Base-by-base conservation (phyloP, 2,888 invertebrate species). In the Ctenicera cuprea region DNA sequence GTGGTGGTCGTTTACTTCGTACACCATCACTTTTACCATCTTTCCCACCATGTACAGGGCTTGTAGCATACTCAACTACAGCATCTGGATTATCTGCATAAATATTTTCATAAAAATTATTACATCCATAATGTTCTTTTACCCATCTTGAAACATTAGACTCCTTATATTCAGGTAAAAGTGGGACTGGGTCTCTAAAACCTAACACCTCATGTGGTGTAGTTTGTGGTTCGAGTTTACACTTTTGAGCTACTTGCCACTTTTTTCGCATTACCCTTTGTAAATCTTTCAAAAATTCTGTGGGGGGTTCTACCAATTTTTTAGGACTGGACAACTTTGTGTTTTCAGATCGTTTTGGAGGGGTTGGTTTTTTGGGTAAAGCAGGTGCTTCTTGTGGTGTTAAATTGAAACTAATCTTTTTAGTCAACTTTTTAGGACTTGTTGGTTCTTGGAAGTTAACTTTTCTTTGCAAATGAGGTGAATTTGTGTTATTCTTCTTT, bases 211-310 rank as follows among this genome's bases (percentile, higher is more conserved):
- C 96, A 83, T 96, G 96, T 0, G 97, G 96, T 43, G 95, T 95
- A 0, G 95, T 95, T n/a, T 94, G 92, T 12, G 93, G 92, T 85
- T 97, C 96, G 22, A 94, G 87, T 86, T 96, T 95, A 83, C 97
- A 96, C 84, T 97, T 97, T 83, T 97, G 96, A 2, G 97, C 96
- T 0, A 97, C 96, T 83, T 96, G 95, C 95, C 95, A 95, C 83
- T 97, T 97, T 83, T 96, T 96, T 78, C 95, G 91, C 95, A 97
- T 97, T 0, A 97, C 97, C 64, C 96, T 90, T 83, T 97, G 97
- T 59, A 97, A 88, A 85, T 97, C 97, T 84, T 94, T 94, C 52
- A 97, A 88, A 83, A 97, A 97, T 72, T 95, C 95, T 26, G 92
- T 92, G 0, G 94, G 94, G 1, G 95, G 94, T 81, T 94, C 94